A percentile compares a stretch with the other conserved stretches of the same genome.
These are phyloP conservation scores for Dendroctonus ponderosae DNA, from an alignment of 1,140 invertebrate species.

Conservation along the genomic window DNA sequence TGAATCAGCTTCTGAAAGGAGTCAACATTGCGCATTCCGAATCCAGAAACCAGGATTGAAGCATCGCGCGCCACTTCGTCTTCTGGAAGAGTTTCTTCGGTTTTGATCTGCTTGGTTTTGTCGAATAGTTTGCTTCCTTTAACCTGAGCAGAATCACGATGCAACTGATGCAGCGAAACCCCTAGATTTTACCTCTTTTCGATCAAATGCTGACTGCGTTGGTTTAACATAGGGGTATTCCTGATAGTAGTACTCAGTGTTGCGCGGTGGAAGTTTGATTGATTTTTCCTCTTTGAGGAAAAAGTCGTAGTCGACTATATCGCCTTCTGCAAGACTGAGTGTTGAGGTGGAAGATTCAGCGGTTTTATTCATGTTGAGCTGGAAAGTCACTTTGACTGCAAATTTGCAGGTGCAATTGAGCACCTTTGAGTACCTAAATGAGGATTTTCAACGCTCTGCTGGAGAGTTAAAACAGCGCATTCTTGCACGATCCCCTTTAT, in stretches of 20 bases:
- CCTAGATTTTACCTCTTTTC: slow-evolving; percentile 1
- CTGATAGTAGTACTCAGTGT: slow-evolving; percentile 16
- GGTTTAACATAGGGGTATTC: slow-evolving; percentile 12
- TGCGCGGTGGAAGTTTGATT: neutral
- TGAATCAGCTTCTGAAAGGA: slow-evolving; percentile 37
- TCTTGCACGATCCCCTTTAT: no score
- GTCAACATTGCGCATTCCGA: slow-evolving; percentile 39
- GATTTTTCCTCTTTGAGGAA: neutral
- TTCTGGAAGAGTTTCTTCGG: neutral
- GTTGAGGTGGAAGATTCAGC: neutral
- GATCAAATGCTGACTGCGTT: slow-evolving; percentile 16
- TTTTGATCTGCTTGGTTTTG: slow-evolving; percentile 7
- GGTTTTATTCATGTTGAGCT: no score
- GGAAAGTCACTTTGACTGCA: no score
- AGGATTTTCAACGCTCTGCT: no score
- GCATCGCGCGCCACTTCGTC: slow-evolving; percentile 6
- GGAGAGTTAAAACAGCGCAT: no score
- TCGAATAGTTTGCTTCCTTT: slow-evolving; percentile 14
- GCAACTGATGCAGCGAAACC: no score
- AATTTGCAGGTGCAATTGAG: no score
- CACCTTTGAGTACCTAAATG: no score
- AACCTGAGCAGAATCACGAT: neutral
- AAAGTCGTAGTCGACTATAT: slow-evolving; percentile 2
- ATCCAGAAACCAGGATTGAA: slow-evolving; percentile 39
- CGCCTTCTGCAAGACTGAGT: slow-evolving; percentile 2